phyloP scores from a whole-genome alignment of 2,888 invertebrate species.

The Orthonychiurus folsomi region DNA sequence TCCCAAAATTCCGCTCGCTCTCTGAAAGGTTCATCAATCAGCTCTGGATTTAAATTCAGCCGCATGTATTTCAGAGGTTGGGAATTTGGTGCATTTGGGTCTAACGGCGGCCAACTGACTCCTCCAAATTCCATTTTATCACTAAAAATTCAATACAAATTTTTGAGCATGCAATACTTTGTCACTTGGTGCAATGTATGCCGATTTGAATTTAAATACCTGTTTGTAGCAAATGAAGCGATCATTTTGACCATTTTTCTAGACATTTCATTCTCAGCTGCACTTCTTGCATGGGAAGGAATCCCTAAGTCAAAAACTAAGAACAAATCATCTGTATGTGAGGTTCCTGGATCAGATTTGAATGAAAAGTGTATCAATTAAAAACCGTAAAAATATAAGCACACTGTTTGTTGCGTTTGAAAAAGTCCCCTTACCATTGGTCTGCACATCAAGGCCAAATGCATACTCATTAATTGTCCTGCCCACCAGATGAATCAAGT shows the following conservation, averaged over 20 bases:
- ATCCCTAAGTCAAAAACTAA: conserved; percentile 1
- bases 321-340: conserved; percentile 10
- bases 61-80: neutral
- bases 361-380: no score
- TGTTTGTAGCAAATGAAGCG: neutral
- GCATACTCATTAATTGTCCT: neutral
- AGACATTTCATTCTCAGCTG: conserved; percentile 2
- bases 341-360: neutral
- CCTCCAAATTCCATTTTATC: neutral
- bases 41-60: no score
- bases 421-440: neutral
- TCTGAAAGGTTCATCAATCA: conserved; percentile 7
- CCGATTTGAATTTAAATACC: neutral
- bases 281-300: neutral
- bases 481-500: neutral
- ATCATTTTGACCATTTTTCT: conserved; percentile 2
- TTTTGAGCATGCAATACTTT: neutral
- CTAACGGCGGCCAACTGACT: neutral
- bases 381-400: neutral
- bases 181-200: neutral
- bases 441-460: neutral
- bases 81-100: neutral
- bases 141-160: neutral
- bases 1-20: conserved; percentile 8
- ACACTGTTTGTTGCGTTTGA: no score